These are phyloP conservation scores for Microcebus jonahi DNA, from an alignment of 2,113 vertebrate species.

Conservation along the genomic window DNA sequence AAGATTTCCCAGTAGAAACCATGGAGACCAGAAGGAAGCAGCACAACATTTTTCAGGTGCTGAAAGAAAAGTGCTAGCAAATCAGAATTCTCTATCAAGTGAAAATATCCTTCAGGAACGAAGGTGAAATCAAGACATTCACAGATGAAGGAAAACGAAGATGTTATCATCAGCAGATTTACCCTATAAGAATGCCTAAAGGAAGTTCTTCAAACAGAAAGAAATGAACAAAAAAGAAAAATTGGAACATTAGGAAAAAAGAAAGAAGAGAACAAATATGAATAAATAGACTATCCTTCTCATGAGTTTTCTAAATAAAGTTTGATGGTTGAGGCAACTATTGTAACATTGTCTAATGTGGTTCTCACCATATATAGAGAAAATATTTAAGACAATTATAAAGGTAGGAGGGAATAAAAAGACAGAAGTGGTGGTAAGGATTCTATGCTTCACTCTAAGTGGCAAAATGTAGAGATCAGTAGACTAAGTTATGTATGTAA, in stretches of 20 bases:
- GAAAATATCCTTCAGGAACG: constrained; percentile 23
- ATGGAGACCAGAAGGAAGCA: background rate
- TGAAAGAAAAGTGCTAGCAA: constrained; percentile 40
- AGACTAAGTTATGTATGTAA: background rate
- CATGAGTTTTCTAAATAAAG: constrained; percentile 29
- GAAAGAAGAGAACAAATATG: background rate
- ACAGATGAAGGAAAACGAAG: constrained; percentile 30
- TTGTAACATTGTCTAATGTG: background rate
- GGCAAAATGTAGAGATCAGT: constrained; percentile 21
- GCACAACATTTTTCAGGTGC: background rate
- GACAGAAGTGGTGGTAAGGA: background rate
- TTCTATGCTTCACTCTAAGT: background rate
- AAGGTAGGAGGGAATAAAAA: background rate
- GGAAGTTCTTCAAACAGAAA: constrained; percentile 43
- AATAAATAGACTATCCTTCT: background rate
- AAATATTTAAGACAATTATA: background rate
- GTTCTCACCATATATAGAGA: constrained; percentile 12
- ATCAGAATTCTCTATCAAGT: background rate
- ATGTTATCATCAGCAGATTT: background rate
- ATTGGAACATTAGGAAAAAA: constrained; percentile 27
- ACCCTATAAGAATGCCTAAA: background rate
- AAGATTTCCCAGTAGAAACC: constrained; percentile 42
- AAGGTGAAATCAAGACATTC: constrained; percentile 10
- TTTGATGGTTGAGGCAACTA: background rate
- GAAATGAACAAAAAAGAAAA: constrained; percentile 22